These are phyloP conservation scores for Laupala kohalensis DNA, from an alignment of 1,140 invertebrate genomes.

Conservation along the genomic window DNA sequence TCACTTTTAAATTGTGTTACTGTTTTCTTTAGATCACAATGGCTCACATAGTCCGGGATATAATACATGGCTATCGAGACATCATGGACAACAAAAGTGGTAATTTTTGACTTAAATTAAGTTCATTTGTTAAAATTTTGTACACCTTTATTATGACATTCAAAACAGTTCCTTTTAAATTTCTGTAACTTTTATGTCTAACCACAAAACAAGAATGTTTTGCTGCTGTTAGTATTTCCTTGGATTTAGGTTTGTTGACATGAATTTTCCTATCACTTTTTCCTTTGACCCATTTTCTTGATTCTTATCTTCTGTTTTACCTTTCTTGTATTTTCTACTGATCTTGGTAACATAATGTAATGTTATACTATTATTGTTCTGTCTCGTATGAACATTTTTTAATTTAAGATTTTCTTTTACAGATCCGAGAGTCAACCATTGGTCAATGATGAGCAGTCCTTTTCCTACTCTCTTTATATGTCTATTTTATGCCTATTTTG, in stretches of 20 bases:
- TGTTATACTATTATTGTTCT: background rate
- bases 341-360: background rate
- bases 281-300: background rate
- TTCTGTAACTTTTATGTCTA: background rate
- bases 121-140: background rate
- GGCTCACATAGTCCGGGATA: conserved; percentile 8
- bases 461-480: conserved; percentile 74
- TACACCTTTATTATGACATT: background rate
- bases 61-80: conserved; percentile 18
- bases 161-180: background rate
- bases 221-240: background rate
- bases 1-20: too few relatives aligned
- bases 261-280: background rate
- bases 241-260: background rate
- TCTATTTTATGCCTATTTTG: conserved; percentile 71
- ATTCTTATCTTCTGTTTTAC: background rate
- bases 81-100: conserved; percentile 21
- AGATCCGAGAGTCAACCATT: conserved; percentile 82
- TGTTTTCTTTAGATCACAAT: too few relatives aligned
- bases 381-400: background rate
- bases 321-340: background rate
- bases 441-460: conserved; percentile 86
- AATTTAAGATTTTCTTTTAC: conserved; percentile 25
- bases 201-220: too few relatives aligned
- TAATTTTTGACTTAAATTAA: conserved; percentile 10